These are phyloP conservation scores for Oscarella lobularis DNA, from an alignment of 37 sponge, comb jelly and placozoan species.

Conservation along the genomic window DNA sequence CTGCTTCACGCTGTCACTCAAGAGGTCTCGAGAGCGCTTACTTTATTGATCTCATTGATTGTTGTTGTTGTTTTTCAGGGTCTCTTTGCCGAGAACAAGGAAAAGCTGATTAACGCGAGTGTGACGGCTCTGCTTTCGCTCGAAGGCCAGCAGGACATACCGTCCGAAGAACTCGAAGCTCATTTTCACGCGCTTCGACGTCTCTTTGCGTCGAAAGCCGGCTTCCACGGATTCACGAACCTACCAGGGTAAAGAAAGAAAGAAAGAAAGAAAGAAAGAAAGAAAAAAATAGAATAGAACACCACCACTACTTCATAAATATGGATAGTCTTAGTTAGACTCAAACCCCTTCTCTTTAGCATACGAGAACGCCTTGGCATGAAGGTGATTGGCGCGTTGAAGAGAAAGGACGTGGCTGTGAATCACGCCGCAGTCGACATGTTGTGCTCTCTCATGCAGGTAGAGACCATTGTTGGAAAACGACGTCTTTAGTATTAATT, in stretches of 20 bases:
- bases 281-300: too few relatives aligned
- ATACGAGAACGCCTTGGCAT: constrained; percentile 48
- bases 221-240: constrained; percentile 80
- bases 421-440: constrained; percentile 87
- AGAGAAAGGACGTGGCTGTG: constrained; percentile 81
- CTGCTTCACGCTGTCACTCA: constrained; percentile 92
- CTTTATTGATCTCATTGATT: too few relatives aligned
- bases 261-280: too few relatives aligned
- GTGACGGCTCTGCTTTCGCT: constrained; percentile 55
- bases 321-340: not conserved
- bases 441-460: constrained; percentile 94
- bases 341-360: constrained; percentile 17
- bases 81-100: constrained; percentile 96
- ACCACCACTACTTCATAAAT: too few relatives aligned
- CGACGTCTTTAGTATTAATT: not conserved
- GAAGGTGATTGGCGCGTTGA: constrained; percentile 82
- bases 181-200: constrained; percentile 96
- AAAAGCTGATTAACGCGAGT: constrained; percentile 79
- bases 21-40: constrained; percentile 32
- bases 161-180: constrained; percentile 57
- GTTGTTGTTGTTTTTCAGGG: too few relatives aligned
- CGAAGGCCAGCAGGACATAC: constrained; percentile 32
- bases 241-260: constrained; percentile 72
- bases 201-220: constrained; percentile 94
- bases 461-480: not conserved